Conservation (phyloP, 2,113 vertebrate genomes). For the Oreochromis aureus region DNA sequence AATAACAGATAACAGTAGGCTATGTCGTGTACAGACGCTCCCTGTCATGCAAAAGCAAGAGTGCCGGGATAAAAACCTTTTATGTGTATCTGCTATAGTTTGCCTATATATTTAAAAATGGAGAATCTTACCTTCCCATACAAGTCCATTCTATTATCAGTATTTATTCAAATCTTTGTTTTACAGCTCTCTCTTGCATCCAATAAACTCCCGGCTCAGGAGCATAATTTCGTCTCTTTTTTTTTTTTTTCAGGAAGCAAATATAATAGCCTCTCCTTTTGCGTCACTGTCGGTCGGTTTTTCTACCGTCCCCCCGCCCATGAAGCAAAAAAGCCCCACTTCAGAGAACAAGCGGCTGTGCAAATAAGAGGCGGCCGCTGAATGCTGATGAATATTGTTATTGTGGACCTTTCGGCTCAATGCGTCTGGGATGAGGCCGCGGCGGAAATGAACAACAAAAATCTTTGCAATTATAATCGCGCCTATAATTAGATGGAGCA, state of each 20-base stretch:
- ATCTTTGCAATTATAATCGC: slow-evolving; percentile 24
- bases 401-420: neutral
- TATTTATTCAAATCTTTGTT: neutral
- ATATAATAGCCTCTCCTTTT: slow-evolving; percentile 47
- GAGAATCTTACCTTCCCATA: slow-evolving; percentile 82
- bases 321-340: neutral
- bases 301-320: neutral
- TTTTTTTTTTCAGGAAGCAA: slow-evolving; percentile 15
- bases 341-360: slow-evolving; percentile 23
- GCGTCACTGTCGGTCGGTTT: slow-evolving; percentile 24
- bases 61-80: neutral
- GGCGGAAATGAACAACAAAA: neutral
- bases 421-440: neutral
- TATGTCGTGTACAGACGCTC: neutral
- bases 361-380: slow-evolving; percentile 31
- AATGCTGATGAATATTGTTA: slow-evolving; percentile 45
- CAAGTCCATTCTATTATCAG: slow-evolving; percentile 71
- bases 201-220: neutral
- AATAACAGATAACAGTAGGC: neutral
- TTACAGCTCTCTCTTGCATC: neutral
- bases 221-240: neutral
- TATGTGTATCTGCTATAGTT: neutral
- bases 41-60: neutral
- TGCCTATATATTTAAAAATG: neutral
- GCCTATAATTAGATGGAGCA: neutral